phyloP scores from a whole-genome alignment of 2,888 invertebrate genomes.

The Agrypnus murinus region DNA sequence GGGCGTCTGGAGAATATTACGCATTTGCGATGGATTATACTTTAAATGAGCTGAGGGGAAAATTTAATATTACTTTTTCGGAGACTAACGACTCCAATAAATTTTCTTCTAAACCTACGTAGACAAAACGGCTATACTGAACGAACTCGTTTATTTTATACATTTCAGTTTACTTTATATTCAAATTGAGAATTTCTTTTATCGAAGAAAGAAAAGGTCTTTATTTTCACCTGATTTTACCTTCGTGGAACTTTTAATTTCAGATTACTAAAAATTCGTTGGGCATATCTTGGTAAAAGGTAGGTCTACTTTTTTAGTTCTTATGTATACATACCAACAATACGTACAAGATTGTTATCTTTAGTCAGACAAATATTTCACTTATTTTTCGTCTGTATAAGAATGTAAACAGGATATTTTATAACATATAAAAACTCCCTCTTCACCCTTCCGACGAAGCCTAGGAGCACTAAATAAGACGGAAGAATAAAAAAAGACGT shows the following conservation, averaged over 20 bases:
- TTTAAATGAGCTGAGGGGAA: conserved; percentile 60
- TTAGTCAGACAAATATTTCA: conserved; percentile 3
- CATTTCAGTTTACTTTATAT: conserved; percentile 8
- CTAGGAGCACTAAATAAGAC: conserved; percentile 39
- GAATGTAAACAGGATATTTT: conserved; percentile 14
- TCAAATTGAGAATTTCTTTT: neutral
- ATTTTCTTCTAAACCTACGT: conserved; percentile 43
- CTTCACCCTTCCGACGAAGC: conserved; percentile 12
- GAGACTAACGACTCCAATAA: conserved; percentile 50
- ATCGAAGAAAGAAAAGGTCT: neutral
- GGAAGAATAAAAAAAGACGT: conserved; percentile 50
- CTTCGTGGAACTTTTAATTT: neutral
- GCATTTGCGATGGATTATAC: conserved; percentile 66
- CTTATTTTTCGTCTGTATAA: neutral
- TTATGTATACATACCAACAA: no score
- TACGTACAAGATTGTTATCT: neutral
- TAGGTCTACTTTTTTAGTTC: no score
- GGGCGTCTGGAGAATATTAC: conserved; percentile 67
- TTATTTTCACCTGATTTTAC: conserved; percentile 7
- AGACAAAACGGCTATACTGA: conserved; percentile 44
- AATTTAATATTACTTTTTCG: conserved; percentile 61
- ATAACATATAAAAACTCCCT: conserved; percentile 17
- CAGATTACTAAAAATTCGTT: no score
- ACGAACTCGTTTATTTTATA: conserved; percentile 26
- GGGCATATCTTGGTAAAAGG: no score